Conservation (phyloP, 92 coral and sea anemone species). For the Micromussa lordhowensis region DNA sequence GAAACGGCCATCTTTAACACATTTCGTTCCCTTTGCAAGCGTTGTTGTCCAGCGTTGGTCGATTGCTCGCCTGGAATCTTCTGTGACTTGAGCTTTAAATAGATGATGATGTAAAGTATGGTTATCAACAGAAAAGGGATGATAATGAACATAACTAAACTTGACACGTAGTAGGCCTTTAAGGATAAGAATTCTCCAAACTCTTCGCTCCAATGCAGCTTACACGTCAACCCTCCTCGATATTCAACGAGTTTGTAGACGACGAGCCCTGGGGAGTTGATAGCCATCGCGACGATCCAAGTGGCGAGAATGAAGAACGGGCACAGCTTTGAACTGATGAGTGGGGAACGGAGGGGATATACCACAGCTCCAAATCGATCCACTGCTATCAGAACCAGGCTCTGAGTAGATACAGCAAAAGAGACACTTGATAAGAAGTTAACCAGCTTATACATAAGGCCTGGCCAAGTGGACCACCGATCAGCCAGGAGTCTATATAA, state of each 20-base stretch:
- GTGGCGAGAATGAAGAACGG: neutral
- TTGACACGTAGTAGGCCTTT: neutral
- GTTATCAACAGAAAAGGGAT: neutral
- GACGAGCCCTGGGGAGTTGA: neutral
- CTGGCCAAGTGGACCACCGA: neutral
- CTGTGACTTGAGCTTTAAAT: neutral
- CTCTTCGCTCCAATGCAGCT: neutral
- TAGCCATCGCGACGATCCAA: neutral
- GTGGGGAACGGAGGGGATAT: neutral
- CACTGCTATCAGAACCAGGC: conserved; percentile 1
- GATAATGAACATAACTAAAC: neutral
- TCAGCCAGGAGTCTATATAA: neutral
- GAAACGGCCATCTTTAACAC: neutral
- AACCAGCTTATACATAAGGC: neutral
- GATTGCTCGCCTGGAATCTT: neutral
- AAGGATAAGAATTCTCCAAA: neutral
- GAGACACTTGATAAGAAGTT: neutral
- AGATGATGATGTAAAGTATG: neutral
- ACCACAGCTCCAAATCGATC: neutral
- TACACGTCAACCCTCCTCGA: neutral
- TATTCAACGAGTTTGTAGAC: neutral
- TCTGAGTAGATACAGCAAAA: neutral
- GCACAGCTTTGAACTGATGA: neutral
- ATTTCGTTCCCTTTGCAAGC: neutral
- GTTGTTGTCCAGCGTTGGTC: neutral